Evolutionary conservation across 2,888 invertebrate genomes (phyloP), one percentile per base, ranked within the genome.

Genomic region (Steinernema carpocapsae): DNA sequence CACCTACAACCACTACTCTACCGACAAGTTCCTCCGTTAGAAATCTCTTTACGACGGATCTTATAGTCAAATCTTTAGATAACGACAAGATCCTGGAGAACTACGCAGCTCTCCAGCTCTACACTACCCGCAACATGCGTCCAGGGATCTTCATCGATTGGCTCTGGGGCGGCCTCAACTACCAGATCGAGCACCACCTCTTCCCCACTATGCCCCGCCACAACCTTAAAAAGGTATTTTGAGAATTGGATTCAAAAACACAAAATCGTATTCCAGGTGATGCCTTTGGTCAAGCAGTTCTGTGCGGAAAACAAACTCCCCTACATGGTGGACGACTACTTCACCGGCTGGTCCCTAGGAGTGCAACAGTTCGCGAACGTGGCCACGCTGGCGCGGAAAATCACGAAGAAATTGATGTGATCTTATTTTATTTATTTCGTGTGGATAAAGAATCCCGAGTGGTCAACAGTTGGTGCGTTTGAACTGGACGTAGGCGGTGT

Each of bases 241-340:
- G 17, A 19, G 4, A 48, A 2, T 48, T n/a, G n/a, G n/a, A n/a
- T n/a, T n/a, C n/a, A n/a, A n/a, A n/a, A n/a, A 17, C 1, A 32
- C 24, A 1, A 37, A 6, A 17, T 24, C n/a, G 3, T 12, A 14
- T 43, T 78, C 56, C 24, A 82, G 82, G 78, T 84, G 14, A 85
- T 86, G 85, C 85, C 85, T 7, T 52, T 86, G 70, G 85, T 86
- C 1, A 83, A 85, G 74, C 75, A 84, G 26, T 86, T 86, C 76
- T 84, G 84, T 70, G 74, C 72, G 37, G 82, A 84, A 46, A 83
- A 86, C 78, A 80, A 82, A 22, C 76, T 86, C 4, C 86, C 86
- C 14, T 86, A 86, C 75, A 84, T 86, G 84, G 86, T 85, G 22
- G 86, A 86, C 76, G 86, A 85, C 74, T 86, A 86, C 72, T 82